Base-by-base conservation (phyloP, 2,888 invertebrate genomes). In the Netelia virgata region DNA sequence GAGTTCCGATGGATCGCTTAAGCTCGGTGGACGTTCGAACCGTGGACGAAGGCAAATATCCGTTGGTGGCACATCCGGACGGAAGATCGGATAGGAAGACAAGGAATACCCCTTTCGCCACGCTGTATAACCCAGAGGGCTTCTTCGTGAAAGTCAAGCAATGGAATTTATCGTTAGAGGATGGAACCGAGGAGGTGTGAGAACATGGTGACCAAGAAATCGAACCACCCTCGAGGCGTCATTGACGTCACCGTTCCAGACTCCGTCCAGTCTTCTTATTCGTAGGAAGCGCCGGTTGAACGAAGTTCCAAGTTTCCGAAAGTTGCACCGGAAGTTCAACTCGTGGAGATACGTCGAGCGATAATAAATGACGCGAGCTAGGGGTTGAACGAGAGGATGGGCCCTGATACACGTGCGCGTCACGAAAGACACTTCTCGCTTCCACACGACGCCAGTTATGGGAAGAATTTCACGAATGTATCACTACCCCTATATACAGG, bases 271-370 rank as follows among this genome's bases (percentile, higher is more conserved):
- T 68, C 16, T n/a, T 59, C 72, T 53, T 53, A 73, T 78, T 73
- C 73, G 43, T 79, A 74, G 79, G 47, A 74, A 79, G 74, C 79
- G 61, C 74, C 57, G 8, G 63, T 23, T 63, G 18, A 20, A 69
- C 74, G 23, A 79, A 83, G 74, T 83, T 83, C 41, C 53, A 59
- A 23, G 53, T 57, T 59, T 36, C 63, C 53, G 68, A 76, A 70
- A 84, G 75, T 82, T 28, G 61, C 64, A 20, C 64, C 82, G 72
- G 55, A 82, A 77, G 61, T 82, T 63, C 55, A 63, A 68, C 77
- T 72, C 70, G 55, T 47, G 53, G 78, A 75, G 75, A 81, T 81
- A 78, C 81, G 85, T 68, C 66, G 63, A n/a, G 20, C 57, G 72
- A 86, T 86, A 72, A 73, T 70, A 55, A 68, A 41, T 57, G 59